Evolutionary conservation across 1,140 invertebrate genomes (phyloP).

Genomic region (Drosophila baimaii): DNA sequence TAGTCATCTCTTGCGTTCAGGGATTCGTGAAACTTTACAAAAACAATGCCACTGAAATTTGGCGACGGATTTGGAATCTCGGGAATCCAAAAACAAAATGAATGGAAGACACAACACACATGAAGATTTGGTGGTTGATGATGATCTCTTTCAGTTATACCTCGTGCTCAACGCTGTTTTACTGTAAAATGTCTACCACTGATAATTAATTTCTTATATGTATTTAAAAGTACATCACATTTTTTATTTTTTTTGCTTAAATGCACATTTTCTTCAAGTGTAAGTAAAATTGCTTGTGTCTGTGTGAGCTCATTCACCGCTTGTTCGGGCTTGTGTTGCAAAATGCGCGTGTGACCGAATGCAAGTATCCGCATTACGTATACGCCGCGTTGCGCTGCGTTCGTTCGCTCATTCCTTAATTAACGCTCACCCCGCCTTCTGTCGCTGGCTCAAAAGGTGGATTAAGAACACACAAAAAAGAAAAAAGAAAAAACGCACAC

Average conservation of each 20-base stretch:
- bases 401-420: constrained; percentile 59
- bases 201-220: too few relatives aligned
- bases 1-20: too few relatives aligned
- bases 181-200: too few relatives aligned
- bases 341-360: constrained; percentile 74
- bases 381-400: constrained; percentile 61
- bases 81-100: too few relatives aligned
- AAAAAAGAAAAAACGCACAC: background rate
- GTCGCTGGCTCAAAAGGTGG: constrained; percentile 48
- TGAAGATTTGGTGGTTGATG: too few relatives aligned
- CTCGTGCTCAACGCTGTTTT: too few relatives aligned
- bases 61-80: too few relatives aligned
- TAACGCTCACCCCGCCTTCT: constrained; percentile 50
- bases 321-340: constrained; percentile 44
- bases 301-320: constrained; percentile 46
- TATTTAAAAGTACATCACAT: too few relatives aligned
- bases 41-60: too few relatives aligned
- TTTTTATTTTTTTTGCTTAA: background rate
- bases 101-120: too few relatives aligned
- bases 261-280: constrained; percentile 8
- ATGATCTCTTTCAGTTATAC: too few relatives aligned
- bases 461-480: constrained; percentile 43
- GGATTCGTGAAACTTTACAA: too few relatives aligned
- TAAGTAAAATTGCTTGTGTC: constrained; percentile 1
- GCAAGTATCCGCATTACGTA: constrained; percentile 73